Base-by-base conservation (phyloP, 2,888 invertebrate species). In the Sarcophaga caerulescens region DNA sequence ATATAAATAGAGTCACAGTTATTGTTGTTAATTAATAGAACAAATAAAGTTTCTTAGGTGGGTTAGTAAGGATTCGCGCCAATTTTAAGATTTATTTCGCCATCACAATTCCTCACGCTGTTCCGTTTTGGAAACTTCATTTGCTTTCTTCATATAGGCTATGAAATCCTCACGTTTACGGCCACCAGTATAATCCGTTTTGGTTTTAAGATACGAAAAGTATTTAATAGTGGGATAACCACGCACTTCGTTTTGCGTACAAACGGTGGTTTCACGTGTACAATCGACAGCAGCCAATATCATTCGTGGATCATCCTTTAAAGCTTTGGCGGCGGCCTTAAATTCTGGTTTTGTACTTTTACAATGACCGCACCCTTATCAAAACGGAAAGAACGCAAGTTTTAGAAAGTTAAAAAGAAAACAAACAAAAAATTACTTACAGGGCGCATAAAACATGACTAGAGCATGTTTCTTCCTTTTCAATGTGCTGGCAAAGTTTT, bases 361-460 rank as follows among this genome's bases (percentile, higher is more conserved):
- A 91, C 98, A 98, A 92, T 98, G 97, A 0, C 97, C 97, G 92
- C 98, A 98, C 98, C 98, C 97, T 97, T 88, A 17, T 8, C 35
- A 63, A 90, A 89, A 88, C 2, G 35, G 10, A 35, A 35, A 35
- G 2, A 35, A 35, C 10, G 11, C 44, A 57, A 68, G 5, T 19
- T 23, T 57, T 60, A 23, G 10, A 14, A 44, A 63, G 19, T 23
- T 10, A 2, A 14, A 52, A 60, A 45, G n/a, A 35, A 35, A 17
- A 45, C 14, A 2, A 69, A n/a, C 3, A 19, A 66, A 45, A 19
- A 44, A 73, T 4, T 77, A 95, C 96, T 95, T 93, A 98, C 98
- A 98, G 14, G 98, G 98, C 0, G 98, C 98, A 93, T 98, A 98
- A 93, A 98, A 98, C 96, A 98, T 97, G 82, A 98, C 96, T 73